Evolutionary conservation across 2,113 vertebrate species (phyloP).

Genomic region (Clarias gariepinus): DNA sequence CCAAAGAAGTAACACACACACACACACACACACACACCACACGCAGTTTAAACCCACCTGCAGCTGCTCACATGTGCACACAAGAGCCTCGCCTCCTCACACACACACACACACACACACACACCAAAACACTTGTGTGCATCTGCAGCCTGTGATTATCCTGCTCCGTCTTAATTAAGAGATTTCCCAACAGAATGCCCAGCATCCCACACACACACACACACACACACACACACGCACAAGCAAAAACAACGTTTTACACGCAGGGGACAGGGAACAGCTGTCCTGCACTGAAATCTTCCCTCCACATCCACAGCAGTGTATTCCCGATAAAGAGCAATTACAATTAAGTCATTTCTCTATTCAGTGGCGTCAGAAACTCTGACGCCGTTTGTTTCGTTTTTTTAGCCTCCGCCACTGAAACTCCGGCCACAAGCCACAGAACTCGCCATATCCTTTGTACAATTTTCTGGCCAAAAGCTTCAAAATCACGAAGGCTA

Average conservation of each 20-base stretch:
- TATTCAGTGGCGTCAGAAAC: neutral
- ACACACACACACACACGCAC: neutral
- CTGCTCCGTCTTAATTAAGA: slow-evolving; percentile 44
- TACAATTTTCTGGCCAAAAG: neutral
- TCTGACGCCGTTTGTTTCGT: neutral
- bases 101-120: slow-evolving; percentile 18
- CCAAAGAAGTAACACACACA: neutral
- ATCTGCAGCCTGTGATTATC: slow-evolving; percentile 45
- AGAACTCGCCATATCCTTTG: neutral
- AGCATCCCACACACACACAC: neutral
- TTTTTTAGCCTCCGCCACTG: neutral
- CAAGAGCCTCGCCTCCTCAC: neutral
- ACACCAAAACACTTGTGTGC: slow-evolving; percentile 24
- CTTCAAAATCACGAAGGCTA: neutral
- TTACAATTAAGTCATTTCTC: neutral
- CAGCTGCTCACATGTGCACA: neutral
- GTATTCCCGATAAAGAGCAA: neutral
- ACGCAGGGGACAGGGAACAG: neutral
- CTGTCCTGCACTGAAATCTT: slow-evolving; percentile 10
- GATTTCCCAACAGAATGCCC: slow-evolving; percentile 29
- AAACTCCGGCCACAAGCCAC: neutral
- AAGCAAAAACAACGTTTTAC: neutral
- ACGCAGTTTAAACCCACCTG: slow-evolving; percentile 13
- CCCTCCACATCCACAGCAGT: neutral
- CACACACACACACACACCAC: neutral